Evolutionary conservation across 1,140 invertebrate species (phyloP).

Genomic region (Pseudomyrmex sp.): DNA sequence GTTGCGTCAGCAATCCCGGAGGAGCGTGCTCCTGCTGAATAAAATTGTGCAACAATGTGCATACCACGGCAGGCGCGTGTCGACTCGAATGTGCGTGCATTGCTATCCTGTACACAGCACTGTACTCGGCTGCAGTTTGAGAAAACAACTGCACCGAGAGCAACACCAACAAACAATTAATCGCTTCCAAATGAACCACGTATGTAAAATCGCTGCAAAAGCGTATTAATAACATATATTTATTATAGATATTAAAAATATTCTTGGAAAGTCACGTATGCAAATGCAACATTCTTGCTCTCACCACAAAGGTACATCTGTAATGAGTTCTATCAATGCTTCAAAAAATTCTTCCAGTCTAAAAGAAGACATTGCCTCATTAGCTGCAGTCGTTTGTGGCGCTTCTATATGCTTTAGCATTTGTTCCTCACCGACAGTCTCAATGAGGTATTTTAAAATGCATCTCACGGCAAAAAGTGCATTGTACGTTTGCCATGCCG

Average conservation of each 20-base stretch:
- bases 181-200: slow-evolving; percentile 93
- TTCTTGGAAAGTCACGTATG: background rate
- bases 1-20: slow-evolving; percentile 87
- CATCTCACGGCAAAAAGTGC: slow-evolving; percentile 96
- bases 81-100: slow-evolving; percentile 90
- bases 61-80: slow-evolving; percentile 91
- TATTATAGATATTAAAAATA: background rate
- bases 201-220: slow-evolving; percentile 93
- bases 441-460: slow-evolving; percentile 95
- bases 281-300: slow-evolving; percentile 59
- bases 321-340: slow-evolving; percentile 90
- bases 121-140: slow-evolving; percentile 88
- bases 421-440: slow-evolving; percentile 91
- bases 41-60: slow-evolving; percentile 92
- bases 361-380: slow-evolving; percentile 66
- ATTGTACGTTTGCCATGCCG: slow-evolving; percentile 98
- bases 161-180: slow-evolving; percentile 94
- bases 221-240: slow-evolving; percentile 7
- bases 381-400: slow-evolving; percentile 79
- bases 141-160: slow-evolving; percentile 96
- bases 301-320: slow-evolving; percentile 91
- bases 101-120: slow-evolving; percentile 87
- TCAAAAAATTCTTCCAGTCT: slow-evolving; percentile 88
- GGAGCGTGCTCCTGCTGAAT: slow-evolving; percentile 91
- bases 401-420: slow-evolving; percentile 91